Evolutionary conservation across 1,140 invertebrate species (phyloP).

Genomic region (Papilio xuthus): DNA sequence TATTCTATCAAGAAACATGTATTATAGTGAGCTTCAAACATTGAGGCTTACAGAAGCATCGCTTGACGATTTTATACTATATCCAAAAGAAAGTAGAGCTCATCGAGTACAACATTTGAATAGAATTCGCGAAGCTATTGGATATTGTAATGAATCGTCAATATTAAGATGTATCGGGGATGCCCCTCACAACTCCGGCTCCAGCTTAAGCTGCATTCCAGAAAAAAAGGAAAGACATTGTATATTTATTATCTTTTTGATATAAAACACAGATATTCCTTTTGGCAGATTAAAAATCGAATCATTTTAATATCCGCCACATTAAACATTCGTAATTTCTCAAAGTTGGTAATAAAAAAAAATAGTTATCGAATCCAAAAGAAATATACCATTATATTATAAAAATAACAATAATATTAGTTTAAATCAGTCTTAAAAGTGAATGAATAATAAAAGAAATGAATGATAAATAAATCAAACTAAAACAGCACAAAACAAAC

Average conservation of each 20-base stretch:
- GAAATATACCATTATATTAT: constrained; percentile 32
- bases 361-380: constrained; percentile 32
- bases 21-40: constrained; percentile 51
- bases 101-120: neutral
- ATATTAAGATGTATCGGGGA: constrained; percentile 48
- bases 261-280: constrained; percentile 33
- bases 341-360: constrained; percentile 67
- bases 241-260: constrained; percentile 44
- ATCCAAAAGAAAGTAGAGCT: constrained; percentile 38
- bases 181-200: constrained; percentile 60
- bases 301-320: constrained; percentile 8
- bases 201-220: constrained; percentile 78
- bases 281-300: constrained; percentile 39
- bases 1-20: constrained; percentile 66
- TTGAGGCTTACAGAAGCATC: constrained; percentile 58
- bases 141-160: constrained; percentile 42
- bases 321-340: constrained; percentile 50
- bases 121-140: neutral
- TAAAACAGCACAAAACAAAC: constrained; percentile 42
- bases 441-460: constrained; percentile 42
- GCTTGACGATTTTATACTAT: constrained; percentile 50
- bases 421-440: neutral
- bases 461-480: constrained; percentile 44
- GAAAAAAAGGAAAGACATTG: constrained; percentile 53
- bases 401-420: constrained; percentile 17